Percentiles rank a stretch among this genome's conserved stretches.
phyloP scores from a whole-genome alignment of 2,113 vertebrate genomes.

The Cinclus cinclus region DNA sequence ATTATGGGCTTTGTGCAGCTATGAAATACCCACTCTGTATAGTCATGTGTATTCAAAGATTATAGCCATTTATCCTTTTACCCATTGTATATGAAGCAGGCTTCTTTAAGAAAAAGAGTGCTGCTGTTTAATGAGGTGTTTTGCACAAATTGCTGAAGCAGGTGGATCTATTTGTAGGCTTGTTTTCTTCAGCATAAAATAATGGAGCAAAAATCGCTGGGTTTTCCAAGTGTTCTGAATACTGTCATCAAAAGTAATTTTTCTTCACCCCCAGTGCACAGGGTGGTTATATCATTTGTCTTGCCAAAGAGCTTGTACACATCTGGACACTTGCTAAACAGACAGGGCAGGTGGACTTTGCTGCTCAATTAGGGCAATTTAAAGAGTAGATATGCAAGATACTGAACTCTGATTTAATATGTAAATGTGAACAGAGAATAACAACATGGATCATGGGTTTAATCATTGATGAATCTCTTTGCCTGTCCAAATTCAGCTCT shows the following conservation, averaged over 20 bases:
- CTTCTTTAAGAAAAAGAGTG: background rate
- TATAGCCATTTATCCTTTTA: constrained; percentile 40
- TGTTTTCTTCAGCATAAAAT: constrained; percentile 2
- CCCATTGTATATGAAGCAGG: background rate
- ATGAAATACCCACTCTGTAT: constrained; percentile 12
- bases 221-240: background rate
- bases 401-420: background rate
- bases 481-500: background rate
- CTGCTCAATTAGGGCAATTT: background rate
- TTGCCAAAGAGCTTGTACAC: background rate
- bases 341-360: background rate
- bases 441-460: background rate
- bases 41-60: constrained; percentile 3
- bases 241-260: background rate
- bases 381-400: background rate
- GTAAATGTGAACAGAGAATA: background rate
- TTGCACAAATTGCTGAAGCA: background rate
- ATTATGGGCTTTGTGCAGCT: constrained; percentile 42
- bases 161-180: background rate
- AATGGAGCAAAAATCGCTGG: background rate
- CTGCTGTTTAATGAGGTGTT: constrained; percentile 23
- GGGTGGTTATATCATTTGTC: background rate
- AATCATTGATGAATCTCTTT: background rate
- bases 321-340: background rate
- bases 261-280: background rate